Percentiles rank a stretch among this genome's conserved stretches.
Conservation (phyloP, 2,797 vertebrate species). For the Notolepis coatsorum region DNA sequence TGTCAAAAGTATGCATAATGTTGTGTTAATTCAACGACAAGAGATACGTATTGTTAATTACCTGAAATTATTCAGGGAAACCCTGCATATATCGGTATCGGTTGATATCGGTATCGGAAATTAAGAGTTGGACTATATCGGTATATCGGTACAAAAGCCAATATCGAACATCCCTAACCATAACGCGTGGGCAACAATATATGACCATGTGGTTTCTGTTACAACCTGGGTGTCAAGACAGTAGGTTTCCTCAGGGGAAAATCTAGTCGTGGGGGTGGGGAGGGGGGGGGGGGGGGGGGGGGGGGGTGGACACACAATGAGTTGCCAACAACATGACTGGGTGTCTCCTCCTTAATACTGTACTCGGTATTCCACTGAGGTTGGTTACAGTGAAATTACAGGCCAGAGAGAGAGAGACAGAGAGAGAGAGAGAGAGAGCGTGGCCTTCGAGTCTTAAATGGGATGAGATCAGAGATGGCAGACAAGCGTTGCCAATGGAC, state of each 20-base stretch:
- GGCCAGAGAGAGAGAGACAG: too few relatives aligned
- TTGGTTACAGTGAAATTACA: conserved; percentile 55
- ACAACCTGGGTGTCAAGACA: not conserved
- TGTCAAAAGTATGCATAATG: too few relatives aligned
- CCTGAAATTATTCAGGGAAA: too few relatives aligned
- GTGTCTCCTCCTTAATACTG: conserved; percentile 9
- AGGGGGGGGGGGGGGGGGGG: conserved; percentile 9
- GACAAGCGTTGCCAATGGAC: conserved; percentile 42
- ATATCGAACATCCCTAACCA: too few relatives aligned
- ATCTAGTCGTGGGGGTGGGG: conserved; percentile 8
- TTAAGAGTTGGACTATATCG: too few relatives aligned
- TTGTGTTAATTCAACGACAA: too few relatives aligned
- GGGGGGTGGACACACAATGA: conserved; percentile 7
- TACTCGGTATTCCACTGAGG: conserved; percentile 18
- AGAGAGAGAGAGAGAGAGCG: too few relatives aligned
- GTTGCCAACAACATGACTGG: not conserved
- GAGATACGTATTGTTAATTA: too few relatives aligned
- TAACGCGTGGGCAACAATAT: not conserved
- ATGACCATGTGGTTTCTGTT: conserved; percentile 39
- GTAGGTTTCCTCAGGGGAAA: not conserved
- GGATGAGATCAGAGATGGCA: conserved; percentile 46
- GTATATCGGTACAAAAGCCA: too few relatives aligned
- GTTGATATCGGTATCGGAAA: too few relatives aligned
- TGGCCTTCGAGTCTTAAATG: conserved; percentile 43
- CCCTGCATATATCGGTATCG: too few relatives aligned